phyloP scores from a whole-genome alignment of 2,113 vertebrate genomes.

The Turdus rufiventris region DNA sequence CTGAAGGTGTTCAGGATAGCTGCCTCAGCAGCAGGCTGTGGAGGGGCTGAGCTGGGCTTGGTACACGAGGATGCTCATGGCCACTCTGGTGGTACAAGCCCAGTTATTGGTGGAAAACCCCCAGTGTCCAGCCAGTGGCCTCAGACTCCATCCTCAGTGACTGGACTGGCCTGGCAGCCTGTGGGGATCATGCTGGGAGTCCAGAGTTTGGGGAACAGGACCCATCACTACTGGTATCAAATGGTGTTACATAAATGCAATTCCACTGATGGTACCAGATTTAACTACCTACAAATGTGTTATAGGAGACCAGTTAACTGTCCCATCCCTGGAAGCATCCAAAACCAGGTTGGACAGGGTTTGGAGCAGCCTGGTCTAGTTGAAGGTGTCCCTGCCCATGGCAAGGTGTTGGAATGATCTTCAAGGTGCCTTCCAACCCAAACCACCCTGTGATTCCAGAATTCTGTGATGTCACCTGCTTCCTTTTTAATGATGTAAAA shows the following conservation, averaged over 20 bases:
- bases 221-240: neutral
- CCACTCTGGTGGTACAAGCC: neutral
- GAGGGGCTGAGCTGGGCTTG: neutral
- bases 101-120: neutral
- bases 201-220: neutral
- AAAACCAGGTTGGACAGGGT: neutral
- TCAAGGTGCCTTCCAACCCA: neutral
- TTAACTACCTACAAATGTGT: neutral
- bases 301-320: neutral
- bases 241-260: neutral
- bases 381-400: neutral
- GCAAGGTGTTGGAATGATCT: neutral
- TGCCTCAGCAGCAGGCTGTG: neutral
- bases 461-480: neutral
- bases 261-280: neutral
- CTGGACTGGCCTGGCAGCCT: neutral
- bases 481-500: neutral
- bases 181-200: neutral
- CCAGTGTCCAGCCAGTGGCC: neutral
- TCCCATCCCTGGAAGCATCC: neutral
- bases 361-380: neutral
- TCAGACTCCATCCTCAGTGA: rapidly evolving
- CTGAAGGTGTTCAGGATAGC: neutral
- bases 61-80: neutral
- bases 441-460: neutral